phyloP scores from a whole-genome alignment of 2,113 vertebrate species.

The Ameiurus melas region DNA sequence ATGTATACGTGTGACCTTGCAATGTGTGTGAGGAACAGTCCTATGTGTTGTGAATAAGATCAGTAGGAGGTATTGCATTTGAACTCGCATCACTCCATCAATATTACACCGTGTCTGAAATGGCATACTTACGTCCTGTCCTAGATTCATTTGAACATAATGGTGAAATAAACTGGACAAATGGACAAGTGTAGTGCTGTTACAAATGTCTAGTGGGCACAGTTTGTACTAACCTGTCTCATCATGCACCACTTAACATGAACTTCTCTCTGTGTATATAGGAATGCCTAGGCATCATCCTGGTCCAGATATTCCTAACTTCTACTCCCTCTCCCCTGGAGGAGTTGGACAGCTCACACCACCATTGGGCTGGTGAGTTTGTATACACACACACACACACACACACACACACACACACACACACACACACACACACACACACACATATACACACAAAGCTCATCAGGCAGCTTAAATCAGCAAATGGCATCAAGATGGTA shows the following conservation, averaged over 20 bases:
- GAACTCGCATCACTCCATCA: neutral
- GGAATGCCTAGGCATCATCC: slow-evolving; percentile 94
- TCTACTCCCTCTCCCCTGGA: slow-evolving; percentile 93
- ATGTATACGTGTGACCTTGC: neutral
- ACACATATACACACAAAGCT: slow-evolving; percentile 52
- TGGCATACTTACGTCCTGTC: neutral
- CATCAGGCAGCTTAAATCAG: slow-evolving; percentile 51
- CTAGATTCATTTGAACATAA: neutral
- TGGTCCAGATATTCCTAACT: slow-evolving; percentile 92
- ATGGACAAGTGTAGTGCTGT: neutral
- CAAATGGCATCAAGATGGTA: slow-evolving; percentile 24
- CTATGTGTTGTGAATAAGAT: slow-evolving; percentile 77
- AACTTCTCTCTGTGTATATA: slow-evolving; percentile 53
- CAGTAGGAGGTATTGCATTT: slow-evolving; percentile 74
- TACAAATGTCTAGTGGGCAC: neutral
- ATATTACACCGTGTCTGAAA: neutral
- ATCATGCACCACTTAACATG: neutral
- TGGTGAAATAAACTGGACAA: neutral
- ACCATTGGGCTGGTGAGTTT: slow-evolving; percentile 94
- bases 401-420: slow-evolving; percentile 52
- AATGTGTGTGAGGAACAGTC: slow-evolving; percentile 3
- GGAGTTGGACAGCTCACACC: slow-evolving; percentile 96
- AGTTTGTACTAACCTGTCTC: neutral
- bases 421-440: neutral
- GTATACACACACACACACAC: neutral